Conservation (phyloP, 1,140 invertebrate genomes). For the Lasioglossum albipes region DNA sequence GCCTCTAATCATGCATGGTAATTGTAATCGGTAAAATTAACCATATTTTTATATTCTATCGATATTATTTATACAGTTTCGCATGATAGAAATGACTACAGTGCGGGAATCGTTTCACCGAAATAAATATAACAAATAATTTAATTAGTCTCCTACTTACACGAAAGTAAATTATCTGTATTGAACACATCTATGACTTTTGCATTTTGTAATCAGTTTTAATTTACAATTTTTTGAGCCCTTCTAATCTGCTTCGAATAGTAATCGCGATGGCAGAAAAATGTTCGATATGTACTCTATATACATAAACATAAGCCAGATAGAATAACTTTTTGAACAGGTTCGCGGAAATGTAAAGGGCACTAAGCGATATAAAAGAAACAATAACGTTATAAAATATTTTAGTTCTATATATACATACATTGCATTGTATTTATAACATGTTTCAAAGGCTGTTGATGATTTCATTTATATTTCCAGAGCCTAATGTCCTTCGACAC, state of each 20-base stretch:
- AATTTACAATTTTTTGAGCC: too few species aligned
- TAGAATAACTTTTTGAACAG: neutral
- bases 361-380: constrained; percentile 1
- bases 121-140: constrained; percentile 44
- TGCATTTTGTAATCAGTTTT: neutral
- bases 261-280: neutral
- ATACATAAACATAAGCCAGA: neutral
- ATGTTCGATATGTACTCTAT: neutral
- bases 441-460: neutral
- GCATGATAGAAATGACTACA: neutral
- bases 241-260: neutral
- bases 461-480: neutral
- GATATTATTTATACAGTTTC: neutral
- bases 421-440: neutral
- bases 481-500: neutral
- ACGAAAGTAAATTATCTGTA: constrained; percentile 11
- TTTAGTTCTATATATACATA: neutral
- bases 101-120: constrained; percentile 16
- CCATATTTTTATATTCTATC: constrained; percentile 4
- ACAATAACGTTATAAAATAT: neutral
- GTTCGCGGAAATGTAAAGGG: constrained; percentile 1
- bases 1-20: constrained; percentile 8
- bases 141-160: constrained; percentile 24
- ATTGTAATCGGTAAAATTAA: constrained; percentile 29
- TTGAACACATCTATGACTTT: neutral